A percentile compares a stretch with the other conserved stretches of the same genome.
Conservation (phyloP, 2,888 invertebrate species). For the Erynnis tages region DNA sequence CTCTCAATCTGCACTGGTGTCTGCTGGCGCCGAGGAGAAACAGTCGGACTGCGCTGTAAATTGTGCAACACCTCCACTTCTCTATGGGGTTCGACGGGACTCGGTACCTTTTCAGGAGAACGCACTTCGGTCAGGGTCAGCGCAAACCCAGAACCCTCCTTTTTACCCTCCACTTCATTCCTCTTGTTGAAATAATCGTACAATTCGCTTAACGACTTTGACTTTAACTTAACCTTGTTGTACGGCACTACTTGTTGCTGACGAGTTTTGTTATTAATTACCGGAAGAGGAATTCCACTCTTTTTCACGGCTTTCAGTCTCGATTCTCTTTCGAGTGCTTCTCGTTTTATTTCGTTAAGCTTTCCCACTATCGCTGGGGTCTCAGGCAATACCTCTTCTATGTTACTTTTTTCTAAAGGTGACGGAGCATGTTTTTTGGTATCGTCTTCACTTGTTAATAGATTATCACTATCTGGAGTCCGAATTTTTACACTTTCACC, state of each 20-base stretch:
- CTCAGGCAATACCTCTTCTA: slow-evolving; percentile 38
- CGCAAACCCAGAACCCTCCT: slow-evolving; percentile 58
- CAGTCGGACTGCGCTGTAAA: slow-evolving; percentile 83
- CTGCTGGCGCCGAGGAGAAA: slow-evolving; percentile 77
- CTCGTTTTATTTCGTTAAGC: slow-evolving; percentile 62
- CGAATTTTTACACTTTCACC: slow-evolving; percentile 93
- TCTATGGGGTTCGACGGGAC: slow-evolving; percentile 81
- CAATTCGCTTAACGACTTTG: slow-evolving; percentile 73
- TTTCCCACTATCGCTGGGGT: slow-evolving; percentile 51
- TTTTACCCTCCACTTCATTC: slow-evolving; percentile 51
- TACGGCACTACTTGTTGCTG: slow-evolving; percentile 41
- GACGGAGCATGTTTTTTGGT: slow-evolving; percentile 43
- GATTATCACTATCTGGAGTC: slow-evolving; percentile 91
- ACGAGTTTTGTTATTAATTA: slow-evolving; percentile 55
- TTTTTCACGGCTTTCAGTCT: slow-evolving; percentile 48
- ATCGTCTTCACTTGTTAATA: slow-evolving; percentile 81
- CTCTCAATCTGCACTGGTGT: slow-evolving; percentile 64
- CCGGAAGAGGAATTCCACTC: slow-evolving; percentile 70
- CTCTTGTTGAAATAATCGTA: slow-evolving; percentile 75
- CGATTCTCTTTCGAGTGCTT: slow-evolving; percentile 50
- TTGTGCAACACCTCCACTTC: slow-evolving; percentile 86
- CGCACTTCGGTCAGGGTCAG: slow-evolving; percentile 59
- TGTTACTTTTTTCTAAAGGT: slow-evolving; percentile 30
- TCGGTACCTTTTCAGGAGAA: slow-evolving; percentile 64
- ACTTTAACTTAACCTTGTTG: slow-evolving; percentile 65